phyloP scores from a whole-genome alignment of 2,888 invertebrate species.

The Hoplodrina blanda region DNA sequence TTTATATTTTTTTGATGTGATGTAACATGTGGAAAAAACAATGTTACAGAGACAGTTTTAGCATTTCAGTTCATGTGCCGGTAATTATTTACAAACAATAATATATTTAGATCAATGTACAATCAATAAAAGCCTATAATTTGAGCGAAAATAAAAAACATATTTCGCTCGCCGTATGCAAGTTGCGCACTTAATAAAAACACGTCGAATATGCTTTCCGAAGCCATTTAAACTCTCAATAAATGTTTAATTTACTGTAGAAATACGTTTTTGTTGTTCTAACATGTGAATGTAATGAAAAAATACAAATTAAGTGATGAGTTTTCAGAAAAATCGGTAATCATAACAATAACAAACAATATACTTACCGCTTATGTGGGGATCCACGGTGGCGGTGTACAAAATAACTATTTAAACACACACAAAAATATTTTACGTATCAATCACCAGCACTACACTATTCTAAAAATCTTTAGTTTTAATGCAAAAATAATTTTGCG shows the following conservation, averaged over 20 bases:
- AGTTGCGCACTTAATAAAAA: conserved; percentile 6
- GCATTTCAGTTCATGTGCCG: not conserved
- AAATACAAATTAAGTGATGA: conserved; percentile 12
- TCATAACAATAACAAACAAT: conserved; percentile 64
- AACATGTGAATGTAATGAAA: not conserved
- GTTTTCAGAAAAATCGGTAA: conserved; percentile 40
- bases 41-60: not conserved
- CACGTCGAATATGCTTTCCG: not conserved
- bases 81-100: not conserved
- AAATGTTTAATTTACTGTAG: not conserved
- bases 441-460: conserved; percentile 6
- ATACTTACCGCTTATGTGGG: conserved; percentile 79
- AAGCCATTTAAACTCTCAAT: not conserved
- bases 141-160: not conserved
- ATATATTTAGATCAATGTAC: not conserved
- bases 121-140: not conserved
- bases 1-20: conserved; percentile 20
- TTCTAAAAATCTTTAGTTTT: conserved; percentile 41
- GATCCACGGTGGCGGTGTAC: conserved; percentile 78
- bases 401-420: conserved; percentile 7
- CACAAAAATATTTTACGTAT: conserved; percentile 6
- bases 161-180: not conserved
- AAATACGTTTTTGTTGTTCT: not conserved
- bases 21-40: conserved; percentile 23
- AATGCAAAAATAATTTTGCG: conserved; percentile 50